Percentiles rank a stretch among this genome's conserved stretches.
Evolutionary conservation across 2,797 vertebrate genomes (phyloP).

Genomic region (Holocentrus rufus): DNA sequence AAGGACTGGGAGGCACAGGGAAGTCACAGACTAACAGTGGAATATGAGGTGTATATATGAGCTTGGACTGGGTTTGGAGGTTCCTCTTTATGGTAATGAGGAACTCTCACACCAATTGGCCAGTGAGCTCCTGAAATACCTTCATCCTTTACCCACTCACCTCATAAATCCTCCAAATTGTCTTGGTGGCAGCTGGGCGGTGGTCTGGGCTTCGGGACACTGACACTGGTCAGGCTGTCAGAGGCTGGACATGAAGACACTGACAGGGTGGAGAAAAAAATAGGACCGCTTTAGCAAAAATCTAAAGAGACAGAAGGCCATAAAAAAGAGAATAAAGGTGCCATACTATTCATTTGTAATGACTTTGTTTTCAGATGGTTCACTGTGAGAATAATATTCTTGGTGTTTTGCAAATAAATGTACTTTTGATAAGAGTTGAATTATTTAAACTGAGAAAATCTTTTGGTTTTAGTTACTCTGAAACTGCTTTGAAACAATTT

Average conservation of each 20-base stretch:
- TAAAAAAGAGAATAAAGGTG: too few relatives aligned
- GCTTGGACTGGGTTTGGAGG: constrained; percentile 8
- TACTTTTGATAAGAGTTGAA: too few relatives aligned
- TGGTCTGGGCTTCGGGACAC: constrained; percentile 1
- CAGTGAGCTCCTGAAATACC: constrained; percentile 65
- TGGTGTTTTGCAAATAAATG: too few relatives aligned
- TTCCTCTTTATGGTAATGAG: constrained; percentile 64
- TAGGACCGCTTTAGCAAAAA: neutral
- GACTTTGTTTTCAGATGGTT: too few relatives aligned
- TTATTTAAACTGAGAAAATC: too few relatives aligned
- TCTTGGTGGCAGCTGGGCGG: neutral
- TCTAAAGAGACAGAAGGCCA: neutral
- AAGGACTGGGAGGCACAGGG: constrained; percentile 6
- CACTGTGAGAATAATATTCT: too few relatives aligned
- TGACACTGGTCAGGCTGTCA: neutral
- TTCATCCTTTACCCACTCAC: constrained; percentile 47
- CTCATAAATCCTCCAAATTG: constrained; percentile 45
- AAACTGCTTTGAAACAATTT: too few relatives aligned
- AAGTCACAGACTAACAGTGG: constrained; percentile 33
- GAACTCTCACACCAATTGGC: constrained; percentile 26
- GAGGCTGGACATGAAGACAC: neutral
- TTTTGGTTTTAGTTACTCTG: too few relatives aligned
- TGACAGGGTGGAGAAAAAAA: too few relatives aligned
- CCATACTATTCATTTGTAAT: too few relatives aligned
- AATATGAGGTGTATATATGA: constrained; percentile 58